phyloP scores from a whole-genome alignment of 2,888 invertebrate species.

The Pandemis corylana region DNA sequence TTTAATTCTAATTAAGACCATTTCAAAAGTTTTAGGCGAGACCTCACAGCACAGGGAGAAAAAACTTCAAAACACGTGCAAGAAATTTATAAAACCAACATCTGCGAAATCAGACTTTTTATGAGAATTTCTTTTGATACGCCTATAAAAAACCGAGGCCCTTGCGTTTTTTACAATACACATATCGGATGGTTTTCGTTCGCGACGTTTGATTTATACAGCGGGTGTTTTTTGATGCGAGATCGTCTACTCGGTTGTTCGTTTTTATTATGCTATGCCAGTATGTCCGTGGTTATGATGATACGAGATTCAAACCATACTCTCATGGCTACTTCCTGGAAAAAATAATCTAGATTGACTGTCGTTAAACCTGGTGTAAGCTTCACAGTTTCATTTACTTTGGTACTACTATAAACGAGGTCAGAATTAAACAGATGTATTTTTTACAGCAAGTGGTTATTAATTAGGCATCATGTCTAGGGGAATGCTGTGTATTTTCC shows the following conservation, averaged over 20 bases:
- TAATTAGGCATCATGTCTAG: too few species aligned
- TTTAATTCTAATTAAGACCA: constrained; percentile 67
- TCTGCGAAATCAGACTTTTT: constrained; percentile 82
- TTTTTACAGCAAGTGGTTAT: too few species aligned
- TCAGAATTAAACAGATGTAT: too few species aligned
- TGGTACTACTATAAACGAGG: too few species aligned
- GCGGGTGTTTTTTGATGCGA: constrained; percentile 42
- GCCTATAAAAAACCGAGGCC: constrained; percentile 65
- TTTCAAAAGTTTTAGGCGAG: constrained; percentile 61
- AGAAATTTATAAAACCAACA: constrained; percentile 82
- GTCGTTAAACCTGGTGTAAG: too few species aligned
- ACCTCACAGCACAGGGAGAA: constrained; percentile 61
- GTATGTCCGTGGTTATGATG: not conserved
- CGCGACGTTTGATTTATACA: constrained; percentile 43
- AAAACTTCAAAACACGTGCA: constrained; percentile 74
- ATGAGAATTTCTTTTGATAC: constrained; percentile 70
- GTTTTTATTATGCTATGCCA: not conserved
- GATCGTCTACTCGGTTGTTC: not conserved
- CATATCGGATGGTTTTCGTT: constrained; percentile 72
- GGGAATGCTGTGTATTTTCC: too few species aligned
- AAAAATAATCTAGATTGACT: too few species aligned
- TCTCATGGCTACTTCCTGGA: too few species aligned
- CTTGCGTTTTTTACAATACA: constrained; percentile 72
- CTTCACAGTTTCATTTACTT: too few species aligned
- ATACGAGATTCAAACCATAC: too few species aligned